Evolutionary conservation across 2,113 vertebrate species (phyloP).

Genomic region (Choloepus hoffmanni): DNA sequence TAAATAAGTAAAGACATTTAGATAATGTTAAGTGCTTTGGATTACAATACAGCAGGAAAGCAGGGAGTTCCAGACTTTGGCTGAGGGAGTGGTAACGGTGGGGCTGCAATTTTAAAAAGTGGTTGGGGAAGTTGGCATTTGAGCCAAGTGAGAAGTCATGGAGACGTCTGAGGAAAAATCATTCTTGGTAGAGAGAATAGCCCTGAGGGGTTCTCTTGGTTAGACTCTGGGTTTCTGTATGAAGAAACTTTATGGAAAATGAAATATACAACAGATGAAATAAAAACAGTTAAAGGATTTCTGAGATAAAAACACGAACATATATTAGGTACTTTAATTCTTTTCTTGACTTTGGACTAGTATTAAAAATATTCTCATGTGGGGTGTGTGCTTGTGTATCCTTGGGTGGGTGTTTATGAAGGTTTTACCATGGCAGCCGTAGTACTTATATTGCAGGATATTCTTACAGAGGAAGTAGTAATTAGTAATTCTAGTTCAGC

Average conservation of each 20-base stretch:
- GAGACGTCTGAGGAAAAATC: neutral
- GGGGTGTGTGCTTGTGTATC: neutral
- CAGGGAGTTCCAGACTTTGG: neutral
- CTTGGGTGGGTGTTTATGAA: neutral
- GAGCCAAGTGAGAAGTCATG: neutral
- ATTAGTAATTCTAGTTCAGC: neutral
- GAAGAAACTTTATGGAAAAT: slow-evolving; percentile 15
- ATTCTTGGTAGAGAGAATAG: neutral
- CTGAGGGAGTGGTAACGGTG: neutral
- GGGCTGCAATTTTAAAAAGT: neutral
- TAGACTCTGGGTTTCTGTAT: neutral
- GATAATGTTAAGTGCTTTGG: neutral
- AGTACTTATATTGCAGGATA: neutral
- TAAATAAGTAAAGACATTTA: neutral
- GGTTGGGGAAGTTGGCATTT: neutral
- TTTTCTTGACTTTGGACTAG: neutral
- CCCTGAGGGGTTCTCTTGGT: neutral
- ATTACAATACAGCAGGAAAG: neutral
- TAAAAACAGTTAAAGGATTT: slow-evolving; percentile 16
- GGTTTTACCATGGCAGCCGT: neutral
- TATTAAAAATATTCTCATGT: neutral
- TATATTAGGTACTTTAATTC: neutral
- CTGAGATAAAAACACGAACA: neutral
- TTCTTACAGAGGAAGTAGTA: neutral
- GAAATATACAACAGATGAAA: neutral